A percentile compares a stretch with the other conserved stretches of the same genome.
These are phyloP conservation scores for Megaustenia siamemsis DNA, from an alignment of 2,888 invertebrate species.

Conservation along the genomic window DNA sequence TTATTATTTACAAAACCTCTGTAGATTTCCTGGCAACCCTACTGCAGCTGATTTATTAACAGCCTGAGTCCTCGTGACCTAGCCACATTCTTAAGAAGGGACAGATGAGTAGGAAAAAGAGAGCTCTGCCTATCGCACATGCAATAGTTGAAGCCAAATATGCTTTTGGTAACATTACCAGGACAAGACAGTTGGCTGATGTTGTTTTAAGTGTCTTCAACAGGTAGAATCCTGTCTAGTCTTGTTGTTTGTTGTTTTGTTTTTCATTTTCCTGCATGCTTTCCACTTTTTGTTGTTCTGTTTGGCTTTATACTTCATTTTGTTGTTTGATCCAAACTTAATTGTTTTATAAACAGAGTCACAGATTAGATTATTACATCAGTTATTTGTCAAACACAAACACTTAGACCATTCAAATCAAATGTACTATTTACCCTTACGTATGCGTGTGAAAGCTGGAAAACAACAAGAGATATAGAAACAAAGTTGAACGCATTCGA, in stretches of 20 bases:
- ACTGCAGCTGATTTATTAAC: conserved; percentile 93
- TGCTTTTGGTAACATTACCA: conserved; percentile 87
- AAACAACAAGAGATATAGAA: too few relatives aligned
- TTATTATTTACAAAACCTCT: not conserved
- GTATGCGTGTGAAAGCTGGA: too few relatives aligned
- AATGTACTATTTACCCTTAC: too few relatives aligned
- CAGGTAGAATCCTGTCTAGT: conserved; percentile 60
- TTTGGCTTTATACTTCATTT: not conserved
- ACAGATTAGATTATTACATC: too few relatives aligned
- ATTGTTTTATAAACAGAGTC: too few relatives aligned
- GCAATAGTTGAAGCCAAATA: conserved; percentile 91
- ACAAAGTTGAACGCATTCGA: too few relatives aligned
- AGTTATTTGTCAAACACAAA: too few relatives aligned
- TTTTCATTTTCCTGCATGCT: not conserved
- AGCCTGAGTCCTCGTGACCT: conserved; percentile 89
- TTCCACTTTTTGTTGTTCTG: not conserved
- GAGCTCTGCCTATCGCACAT: conserved; percentile 87
- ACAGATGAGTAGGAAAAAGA: conserved; percentile 93
- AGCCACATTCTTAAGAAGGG: conserved; percentile 92
- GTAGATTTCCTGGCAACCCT: conserved; percentile 78
- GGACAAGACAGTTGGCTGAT: conserved; percentile 90
- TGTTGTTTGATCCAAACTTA: not conserved
- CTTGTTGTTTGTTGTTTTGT: not conserved
- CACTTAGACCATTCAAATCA: too few relatives aligned
- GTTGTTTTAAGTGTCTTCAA: conserved; percentile 83